Evolutionary conservation across 2,888 invertebrate genomes (phyloP).

Genomic region (Macrophya alboannulata): DNA sequence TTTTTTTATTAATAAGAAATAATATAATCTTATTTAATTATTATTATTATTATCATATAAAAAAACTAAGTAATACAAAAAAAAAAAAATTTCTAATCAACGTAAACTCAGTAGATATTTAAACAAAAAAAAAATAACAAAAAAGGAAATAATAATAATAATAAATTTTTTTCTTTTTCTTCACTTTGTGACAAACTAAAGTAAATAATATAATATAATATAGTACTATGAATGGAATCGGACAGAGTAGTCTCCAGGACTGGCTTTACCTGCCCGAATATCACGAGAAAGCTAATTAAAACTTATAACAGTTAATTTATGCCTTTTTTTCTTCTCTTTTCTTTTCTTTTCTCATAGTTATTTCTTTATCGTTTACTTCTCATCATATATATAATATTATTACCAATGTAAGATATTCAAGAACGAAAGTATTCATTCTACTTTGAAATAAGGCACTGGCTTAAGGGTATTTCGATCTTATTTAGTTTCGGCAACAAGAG

Average conservation of each 20-base stretch:
- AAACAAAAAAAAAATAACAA: conserved; percentile 56
- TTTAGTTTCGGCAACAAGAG: conserved; percentile 29
- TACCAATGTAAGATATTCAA: conserved; percentile 61
- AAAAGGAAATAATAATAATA: conserved; percentile 1
- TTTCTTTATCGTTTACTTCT: neutral
- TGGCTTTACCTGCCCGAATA: conserved; percentile 55
- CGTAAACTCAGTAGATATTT: conserved; percentile 63
- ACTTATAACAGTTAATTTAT: conserved; percentile 65
- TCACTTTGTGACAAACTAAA: conserved; percentile 63
- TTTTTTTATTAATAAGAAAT: conserved; percentile 19
- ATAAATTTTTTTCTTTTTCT: neutral
- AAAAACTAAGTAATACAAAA: conserved; percentile 45
- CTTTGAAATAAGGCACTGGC: conserved; percentile 59
- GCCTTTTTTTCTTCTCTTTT: neutral
- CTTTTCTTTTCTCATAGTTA: neutral
- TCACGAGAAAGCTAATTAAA: conserved; percentile 60
- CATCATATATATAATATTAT: conserved; percentile 11
- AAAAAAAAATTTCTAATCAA: conserved; percentile 63
- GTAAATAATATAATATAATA: conserved; percentile 66
- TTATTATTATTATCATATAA: neutral
- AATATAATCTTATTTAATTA: conserved; percentile 12
- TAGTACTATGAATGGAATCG: conserved; percentile 62
- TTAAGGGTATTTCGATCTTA: conserved; percentile 39
- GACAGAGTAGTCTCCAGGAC: conserved; percentile 57
- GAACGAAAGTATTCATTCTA: conserved; percentile 54